Percentiles rank a stretch among this genome's conserved stretches.
phyloP scores from a whole-genome alignment of 2,888 invertebrate genomes.

The Bhutanitis thaidina region DNA sequence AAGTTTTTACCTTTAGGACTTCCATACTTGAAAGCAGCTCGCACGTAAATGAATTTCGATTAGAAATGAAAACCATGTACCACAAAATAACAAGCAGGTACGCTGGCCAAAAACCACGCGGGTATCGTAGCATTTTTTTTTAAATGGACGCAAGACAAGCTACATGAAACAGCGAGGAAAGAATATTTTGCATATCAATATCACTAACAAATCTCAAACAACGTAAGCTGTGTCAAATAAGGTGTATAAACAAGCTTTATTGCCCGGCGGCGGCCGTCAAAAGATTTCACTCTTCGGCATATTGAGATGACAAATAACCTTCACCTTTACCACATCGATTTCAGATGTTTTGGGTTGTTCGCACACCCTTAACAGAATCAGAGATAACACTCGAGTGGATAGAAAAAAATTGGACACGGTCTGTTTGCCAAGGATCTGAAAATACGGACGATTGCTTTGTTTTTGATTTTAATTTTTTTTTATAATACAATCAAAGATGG shows the following conservation, averaged over 20 bases:
- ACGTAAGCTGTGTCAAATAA: constrained; percentile 39
- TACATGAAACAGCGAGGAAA: constrained; percentile 7
- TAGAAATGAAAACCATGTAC: too few relatives aligned
- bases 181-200: constrained; percentile 42
- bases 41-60: too few relatives aligned
- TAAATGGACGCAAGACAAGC: neutral
- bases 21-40: too few relatives aligned
- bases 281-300: constrained; percentile 40
- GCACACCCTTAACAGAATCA: constrained; percentile 62
- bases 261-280: constrained; percentile 59
- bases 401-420: constrained; percentile 23
- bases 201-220: constrained; percentile 48
- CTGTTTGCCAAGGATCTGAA: constrained; percentile 19
- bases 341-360: constrained; percentile 41
- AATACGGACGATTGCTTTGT: constrained; percentile 15
- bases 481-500: too few relatives aligned
- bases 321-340: constrained; percentile 30
- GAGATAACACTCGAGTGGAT: constrained; percentile 49
- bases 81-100: too few relatives aligned
- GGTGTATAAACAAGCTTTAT: constrained; percentile 43
- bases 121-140: too few relatives aligned
- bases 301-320: constrained; percentile 35
- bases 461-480: too few relatives aligned
- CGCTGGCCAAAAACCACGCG: too few relatives aligned
- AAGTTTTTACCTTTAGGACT: too few relatives aligned